Percentiles rank a stretch among this genome's conserved stretches.
Evolutionary conservation across 1,140 invertebrate genomes (phyloP).

Genomic region (Centruroides sculpturatus): DNA sequence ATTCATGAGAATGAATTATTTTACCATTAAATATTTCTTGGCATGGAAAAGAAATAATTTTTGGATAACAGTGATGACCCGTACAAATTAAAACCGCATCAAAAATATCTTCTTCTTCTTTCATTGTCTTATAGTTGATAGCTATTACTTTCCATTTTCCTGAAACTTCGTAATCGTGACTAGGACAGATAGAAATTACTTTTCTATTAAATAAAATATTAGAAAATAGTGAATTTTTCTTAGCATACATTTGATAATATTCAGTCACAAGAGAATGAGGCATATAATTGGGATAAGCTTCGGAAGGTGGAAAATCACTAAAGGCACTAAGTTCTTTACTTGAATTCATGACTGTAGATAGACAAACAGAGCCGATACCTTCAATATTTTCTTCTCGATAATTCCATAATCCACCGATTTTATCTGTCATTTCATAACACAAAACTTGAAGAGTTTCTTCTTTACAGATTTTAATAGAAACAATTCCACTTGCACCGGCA

Average conservation of each 20-base stretch:
- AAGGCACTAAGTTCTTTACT: conserved; percentile 34
- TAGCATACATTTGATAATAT: conserved; percentile 25
- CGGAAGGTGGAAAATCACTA: conserved; percentile 29
- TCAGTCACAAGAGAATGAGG: conserved; percentile 23
- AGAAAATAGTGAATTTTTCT: conserved; percentile 7
- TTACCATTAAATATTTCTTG: too few relatives aligned
- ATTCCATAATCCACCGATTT: conserved; percentile 38
- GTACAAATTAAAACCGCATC: too few relatives aligned
- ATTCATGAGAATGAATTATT: too few relatives aligned
- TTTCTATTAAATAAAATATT: conserved; percentile 26
- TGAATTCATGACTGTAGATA: conserved; percentile 27
- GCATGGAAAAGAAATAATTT: too few relatives aligned
- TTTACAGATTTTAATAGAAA: conserved; percentile 30
- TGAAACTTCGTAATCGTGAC: too few relatives aligned
- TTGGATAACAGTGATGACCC: too few relatives aligned
- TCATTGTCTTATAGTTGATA: too few relatives aligned
- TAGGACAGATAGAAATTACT: conserved; percentile 18
- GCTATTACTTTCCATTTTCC: too few relatives aligned
- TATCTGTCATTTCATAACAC: conserved; percentile 32
- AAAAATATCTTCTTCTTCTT: too few relatives aligned
- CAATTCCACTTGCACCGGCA: conserved; percentile 34
- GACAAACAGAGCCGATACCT: conserved; percentile 16
- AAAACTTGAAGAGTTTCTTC: conserved; percentile 28
- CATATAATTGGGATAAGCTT: conserved; percentile 26
- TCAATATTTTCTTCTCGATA: conserved; percentile 24